Percentiles rank a stretch among this genome's conserved stretches.
Conservation (phyloP, 2,888 invertebrate genomes). For the Sinhomidia bicolor region DNA sequence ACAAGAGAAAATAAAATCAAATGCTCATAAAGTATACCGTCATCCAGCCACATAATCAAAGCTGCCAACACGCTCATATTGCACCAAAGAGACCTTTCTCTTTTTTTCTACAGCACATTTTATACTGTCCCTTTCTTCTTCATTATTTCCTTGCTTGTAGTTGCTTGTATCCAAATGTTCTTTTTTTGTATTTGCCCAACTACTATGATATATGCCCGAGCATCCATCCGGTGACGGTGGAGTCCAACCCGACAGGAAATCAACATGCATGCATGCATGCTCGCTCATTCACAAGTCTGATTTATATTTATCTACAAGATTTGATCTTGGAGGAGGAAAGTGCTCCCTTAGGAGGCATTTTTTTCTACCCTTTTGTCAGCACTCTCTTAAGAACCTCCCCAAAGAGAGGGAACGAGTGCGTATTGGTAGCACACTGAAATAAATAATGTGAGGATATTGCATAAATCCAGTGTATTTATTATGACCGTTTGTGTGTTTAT, state of each 20-base stretch:
- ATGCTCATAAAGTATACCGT: slow-evolving; percentile 38
- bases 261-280: slow-evolving; percentile 52
- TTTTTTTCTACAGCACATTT: background rate
- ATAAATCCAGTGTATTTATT: slow-evolving; percentile 14
- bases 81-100: background rate
- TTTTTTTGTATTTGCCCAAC: no score
- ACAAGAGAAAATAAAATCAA: slow-evolving; percentile 45
- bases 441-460: background rate
- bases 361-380: slow-evolving; percentile 67
- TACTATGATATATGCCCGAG: slow-evolving; percentile 5
- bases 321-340: slow-evolving; percentile 73
- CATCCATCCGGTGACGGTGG: slow-evolving; percentile 56
- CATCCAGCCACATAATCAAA: slow-evolving; percentile 24
- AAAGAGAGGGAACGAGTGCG: background rate
- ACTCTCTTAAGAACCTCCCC: slow-evolving; percentile 48
- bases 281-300: slow-evolving; percentile 68
- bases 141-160: background rate
- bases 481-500: background rate
- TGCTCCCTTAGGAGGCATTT: slow-evolving; percentile 73
- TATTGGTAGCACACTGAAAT: background rate
- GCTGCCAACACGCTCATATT: slow-evolving; percentile 2
- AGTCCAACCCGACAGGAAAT: slow-evolving; percentile 41
- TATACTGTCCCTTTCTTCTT: slow-evolving; percentile 1
- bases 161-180: slow-evolving; percentile 8
- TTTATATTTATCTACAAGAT: slow-evolving; percentile 67